Base-by-base conservation (phyloP, 2,888 invertebrate species). In the Coecobrya sp. region DNA sequence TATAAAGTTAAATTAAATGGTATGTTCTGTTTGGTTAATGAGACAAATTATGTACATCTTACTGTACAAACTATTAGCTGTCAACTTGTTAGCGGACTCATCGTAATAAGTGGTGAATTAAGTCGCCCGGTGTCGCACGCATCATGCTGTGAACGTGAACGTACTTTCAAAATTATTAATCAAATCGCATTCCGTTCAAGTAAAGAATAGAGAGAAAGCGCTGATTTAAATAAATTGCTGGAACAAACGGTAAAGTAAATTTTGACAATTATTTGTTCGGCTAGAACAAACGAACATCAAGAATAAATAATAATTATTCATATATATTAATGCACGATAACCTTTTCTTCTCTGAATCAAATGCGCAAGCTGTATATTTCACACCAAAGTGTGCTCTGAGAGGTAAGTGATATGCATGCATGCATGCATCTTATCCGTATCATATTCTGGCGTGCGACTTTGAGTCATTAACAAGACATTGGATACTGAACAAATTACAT, bases 41-140 rank as follows among this genome's bases (percentile, higher is more conserved):
- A 45, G 19, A 45, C 70, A 70, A 70, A n/a, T 70, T 70, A 70
- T 70, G 70, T n/a, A 30, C 8, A 70, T 70, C 22, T 70, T 13
- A 27, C 27, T 65, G 19, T 13, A 7, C 1, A 1, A 49, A 11
- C 19, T n/a, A 27, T n/a, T n/a, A n/a, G 36, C 22, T 79, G 79
- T 52, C 52, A 79, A 49, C 79, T 79, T 79, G 49, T 49, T 73
- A 73, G 73, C 42, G 8, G 42, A 22, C 10, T 25, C 49, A 11
- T 27, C 36, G 5, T 70, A 27, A 70, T 70, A 45, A 79, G 16
- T 22, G 10, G n/a, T 2, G 49, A 13, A 79, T 79, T 16, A 79
- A 79, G 70, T 30, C 79, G 13, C 42, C 1, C 49, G 13, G 8
- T 73, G 11, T 70, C n/a, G 30, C n/a, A 16, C 27, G 65, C 2